These are phyloP conservation scores for Sterna hirundo DNA, from an alignment of 2,113 vertebrate species.

Conservation along the genomic window DNA sequence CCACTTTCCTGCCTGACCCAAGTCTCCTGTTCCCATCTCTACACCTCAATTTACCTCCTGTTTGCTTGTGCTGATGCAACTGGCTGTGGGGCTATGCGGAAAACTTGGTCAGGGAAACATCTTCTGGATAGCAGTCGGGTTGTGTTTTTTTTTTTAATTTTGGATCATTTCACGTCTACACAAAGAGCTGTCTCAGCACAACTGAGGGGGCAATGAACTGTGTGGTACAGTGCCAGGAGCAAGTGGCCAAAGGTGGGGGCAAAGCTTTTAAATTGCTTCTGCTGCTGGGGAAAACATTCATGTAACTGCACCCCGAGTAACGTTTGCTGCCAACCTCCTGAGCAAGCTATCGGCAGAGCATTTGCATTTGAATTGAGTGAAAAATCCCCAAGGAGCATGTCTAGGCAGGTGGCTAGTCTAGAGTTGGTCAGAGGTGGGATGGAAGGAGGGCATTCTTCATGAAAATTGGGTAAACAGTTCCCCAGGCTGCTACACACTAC, in stretches of 20 bases:
- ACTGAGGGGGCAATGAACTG: conserved; percentile 6
- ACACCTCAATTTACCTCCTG: neutral
- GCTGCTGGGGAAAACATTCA: conserved; percentile 43
- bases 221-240: conserved; percentile 4
- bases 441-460: conserved; percentile 51
- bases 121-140: neutral
- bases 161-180: conserved; percentile 4
- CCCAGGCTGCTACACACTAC: conserved; percentile 23
- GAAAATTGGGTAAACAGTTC: conserved; percentile 38
- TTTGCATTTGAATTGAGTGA: conserved; percentile 58
- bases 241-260: conserved; percentile 47
- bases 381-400: conserved; percentile 59
- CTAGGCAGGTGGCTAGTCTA: conserved; percentile 52
- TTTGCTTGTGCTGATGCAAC: conserved; percentile 6
- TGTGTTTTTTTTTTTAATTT: neutral
- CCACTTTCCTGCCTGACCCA: neutral
- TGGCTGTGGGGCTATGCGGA: neutral
- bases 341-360: conserved; percentile 46
- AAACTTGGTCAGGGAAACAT: neutral
- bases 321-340: conserved; percentile 10
- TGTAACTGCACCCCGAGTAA: neutral
- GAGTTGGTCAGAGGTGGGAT: conserved; percentile 61
- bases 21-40: neutral
- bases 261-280: conserved; percentile 34
- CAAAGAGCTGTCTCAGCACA: conserved; percentile 38